Base-by-base conservation (phyloP, 1,140 invertebrate species). In the Tribolium castaneum region DNA sequence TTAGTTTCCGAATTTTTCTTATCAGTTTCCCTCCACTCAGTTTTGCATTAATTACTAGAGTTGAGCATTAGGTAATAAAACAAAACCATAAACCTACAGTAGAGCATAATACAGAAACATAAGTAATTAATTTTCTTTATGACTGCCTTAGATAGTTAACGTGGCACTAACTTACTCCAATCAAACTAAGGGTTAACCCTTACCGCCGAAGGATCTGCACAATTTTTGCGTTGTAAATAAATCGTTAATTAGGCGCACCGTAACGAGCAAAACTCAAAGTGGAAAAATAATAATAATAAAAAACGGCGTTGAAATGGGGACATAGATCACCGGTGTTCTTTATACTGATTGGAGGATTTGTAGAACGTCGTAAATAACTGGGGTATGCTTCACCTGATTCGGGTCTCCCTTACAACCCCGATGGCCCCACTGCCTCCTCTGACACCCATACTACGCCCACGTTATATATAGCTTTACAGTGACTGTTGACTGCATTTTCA, bases 281-380 rank as follows among this genome's bases (percentile, higher is more conserved):
- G 34, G 45, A 66, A 66, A 35, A 35, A 66, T 66, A 66, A 66
- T 66, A 66, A 66, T 35, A 66, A 66, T 66, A 66, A 52, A 49
- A 52, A 73, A 52, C 52, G 22, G 19, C 25, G 49, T 72, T 50
- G 70, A 72, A 51, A 52, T 72, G 39, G 70, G 39, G 50, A 72
- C 70, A 52, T 72, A 72, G 50, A 77, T 71, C 72, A 78, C 72
- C 19, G 54, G 16, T 70, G 74, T 80, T 80, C 72, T 75, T 78
- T 78, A 75, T 80, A 75, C 35, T 72, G 79, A 78, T 78, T 80
- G 72, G 70, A 78, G 49, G 79, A 80, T 80, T 77, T 80, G 72
- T 80, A 70, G 75, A 71, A 77, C 22, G 66, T 80, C 79, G 77
- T 80, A 80, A 80, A 78, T 80, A 76, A 80, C 74, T 70, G 6